Base-by-base conservation (phyloP, 2,888 invertebrate genomes). In the Tipula helvola region DNA sequence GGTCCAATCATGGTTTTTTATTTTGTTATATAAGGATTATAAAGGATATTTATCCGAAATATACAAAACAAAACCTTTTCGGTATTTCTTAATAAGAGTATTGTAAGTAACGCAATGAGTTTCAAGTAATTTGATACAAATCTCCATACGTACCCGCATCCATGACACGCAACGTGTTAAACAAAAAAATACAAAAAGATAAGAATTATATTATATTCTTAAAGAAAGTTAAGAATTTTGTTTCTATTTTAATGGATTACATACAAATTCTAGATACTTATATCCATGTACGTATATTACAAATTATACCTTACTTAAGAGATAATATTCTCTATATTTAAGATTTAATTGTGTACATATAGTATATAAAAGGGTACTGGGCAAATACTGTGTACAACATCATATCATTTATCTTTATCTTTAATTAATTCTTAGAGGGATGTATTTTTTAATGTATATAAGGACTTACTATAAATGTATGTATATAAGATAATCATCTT, bases 241-340 rank as follows among this genome's bases (percentile, higher is more conserved):
- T 71, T 71, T 71, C 28, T 71, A 71, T 71, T 71, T 71, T 28
- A 71, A 71, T 71, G 71, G 71, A 71, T 71, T 71, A 71, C 71
- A 71, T 71, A 71, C 7, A 71, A 71, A 71, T 71, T 71, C 28
- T 28, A 71, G 28, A 71, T 71, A 18, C 71, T 71, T 71, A 71
- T 71, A 52, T 28, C 71, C 71, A 28, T 71, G 71, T 71, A 71
- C 71, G 28, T 71, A 71, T 71, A 71, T 71, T 71, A 71, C 71
- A 71, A 71, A 71, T 71, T 71, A 71, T 71, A 71, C 71, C 71
- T 71, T 71, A 71, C 71, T 71, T 71, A 71, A 71, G 71, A 71
- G 71, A 71, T 71, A 71, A 28, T 71, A 28, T 71, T 71, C 10
- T 71, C 7, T 52, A n/a, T 52, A 5, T 52, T 52, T 52, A 71